Conservation (phyloP, 2,888 invertebrate genomes). For the Melanotus villosus region DNA sequence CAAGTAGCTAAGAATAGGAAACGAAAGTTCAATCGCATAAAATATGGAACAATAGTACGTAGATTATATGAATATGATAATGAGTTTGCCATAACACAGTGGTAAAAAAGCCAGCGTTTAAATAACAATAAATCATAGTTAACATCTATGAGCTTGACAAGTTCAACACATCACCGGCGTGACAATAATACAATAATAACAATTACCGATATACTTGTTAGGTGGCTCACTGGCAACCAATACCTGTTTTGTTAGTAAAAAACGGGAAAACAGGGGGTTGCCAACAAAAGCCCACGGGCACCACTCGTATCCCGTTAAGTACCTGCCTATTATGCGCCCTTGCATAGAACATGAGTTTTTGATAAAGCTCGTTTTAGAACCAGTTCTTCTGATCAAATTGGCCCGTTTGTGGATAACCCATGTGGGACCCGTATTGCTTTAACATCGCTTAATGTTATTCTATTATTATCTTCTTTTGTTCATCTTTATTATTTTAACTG, state of each 20-base stretch:
- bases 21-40: constrained; percentile 15
- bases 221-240: constrained; percentile 51
- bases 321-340: constrained; percentile 59
- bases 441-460: no score
- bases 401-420: constrained; percentile 38
- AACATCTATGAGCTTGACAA: constrained; percentile 51
- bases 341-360: constrained; percentile 43
- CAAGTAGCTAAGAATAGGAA: neutral
- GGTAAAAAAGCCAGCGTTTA: constrained; percentile 50
- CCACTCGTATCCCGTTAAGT: constrained; percentile 58
- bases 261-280: constrained; percentile 57
- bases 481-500: no score
- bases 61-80: constrained; percentile 36
- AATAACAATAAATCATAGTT: constrained; percentile 56
- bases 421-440: neutral
- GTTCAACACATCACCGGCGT: constrained; percentile 49
- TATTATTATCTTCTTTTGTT: no score
- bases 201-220: constrained; percentile 57
- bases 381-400: constrained; percentile 25
- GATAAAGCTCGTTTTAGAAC: constrained; percentile 22
- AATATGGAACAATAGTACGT: constrained; percentile 12
- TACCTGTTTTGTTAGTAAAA: constrained; percentile 59
- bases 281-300: constrained; percentile 54
- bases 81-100: constrained; percentile 11
- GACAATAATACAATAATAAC: constrained; percentile 50